Evolutionary conservation across 64 coral and sea anemone genomes (phyloP).

Genomic region (Trachythela sp.): DNA sequence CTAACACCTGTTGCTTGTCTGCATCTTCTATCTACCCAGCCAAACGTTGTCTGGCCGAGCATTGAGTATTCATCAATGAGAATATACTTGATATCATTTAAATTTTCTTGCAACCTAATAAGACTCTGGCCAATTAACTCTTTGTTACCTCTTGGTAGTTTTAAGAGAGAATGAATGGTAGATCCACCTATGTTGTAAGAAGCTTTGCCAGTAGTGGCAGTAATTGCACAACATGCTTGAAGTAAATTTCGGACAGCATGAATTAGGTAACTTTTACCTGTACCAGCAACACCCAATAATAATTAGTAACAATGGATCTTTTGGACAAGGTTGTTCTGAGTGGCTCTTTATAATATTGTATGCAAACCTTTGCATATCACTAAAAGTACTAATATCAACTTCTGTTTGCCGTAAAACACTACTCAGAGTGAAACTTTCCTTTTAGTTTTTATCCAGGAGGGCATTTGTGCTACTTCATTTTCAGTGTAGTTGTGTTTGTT

Average conservation of each 20-base stretch:
- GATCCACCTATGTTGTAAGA: conserved; percentile 25
- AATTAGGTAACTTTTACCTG: conserved; percentile 55
- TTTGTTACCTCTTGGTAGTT: conserved; percentile 49
- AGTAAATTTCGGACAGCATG: conserved; percentile 45
- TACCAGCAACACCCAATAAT: conserved; percentile 50
- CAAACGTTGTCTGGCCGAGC: background rate
- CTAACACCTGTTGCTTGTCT: background rate
- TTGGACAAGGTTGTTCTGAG: conserved; percentile 28
- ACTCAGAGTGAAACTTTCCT: conserved; percentile 44
- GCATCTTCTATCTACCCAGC: background rate
- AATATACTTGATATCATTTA: conserved; percentile 18
- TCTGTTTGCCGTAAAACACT: background rate
- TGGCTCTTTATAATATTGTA: conserved; percentile 58
- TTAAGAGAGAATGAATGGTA: conserved; percentile 49
- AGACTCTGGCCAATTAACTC: conserved; percentile 47
- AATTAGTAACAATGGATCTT: conserved; percentile 54
- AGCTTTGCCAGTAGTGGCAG: conserved; percentile 62
- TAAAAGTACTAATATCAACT: conserved; percentile 55
- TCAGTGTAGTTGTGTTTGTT: conserved; percentile 35
- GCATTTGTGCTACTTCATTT: conserved; percentile 44
- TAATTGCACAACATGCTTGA: conserved; percentile 51
- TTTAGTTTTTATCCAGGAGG: conserved; percentile 54
- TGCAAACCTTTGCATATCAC: conserved; percentile 63
- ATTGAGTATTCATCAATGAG: conserved; percentile 26
- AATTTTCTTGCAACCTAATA: conserved; percentile 31